A percentile compares a stretch with the other conserved stretches of the same genome.
Conservation (phyloP, 2,113 vertebrate genomes). For the Tetrax tetrax region DNA sequence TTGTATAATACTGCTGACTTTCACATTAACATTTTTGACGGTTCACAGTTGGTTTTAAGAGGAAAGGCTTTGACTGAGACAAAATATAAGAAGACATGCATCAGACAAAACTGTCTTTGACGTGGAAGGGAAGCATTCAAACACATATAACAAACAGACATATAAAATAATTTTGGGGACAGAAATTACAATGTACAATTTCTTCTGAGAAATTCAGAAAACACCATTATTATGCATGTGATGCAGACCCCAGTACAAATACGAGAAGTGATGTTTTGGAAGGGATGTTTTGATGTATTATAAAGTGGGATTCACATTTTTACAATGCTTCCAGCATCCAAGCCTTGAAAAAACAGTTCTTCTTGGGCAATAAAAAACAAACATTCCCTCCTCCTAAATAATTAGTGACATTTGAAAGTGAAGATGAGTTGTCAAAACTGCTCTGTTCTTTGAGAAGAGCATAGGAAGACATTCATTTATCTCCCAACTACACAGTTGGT, state of each 20-base stretch:
- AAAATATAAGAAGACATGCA: not conserved
- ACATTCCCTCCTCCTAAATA: constrained; percentile 34
- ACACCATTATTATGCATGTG: not conserved
- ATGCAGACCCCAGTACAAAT: not conserved
- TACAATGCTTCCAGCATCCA: not conserved
- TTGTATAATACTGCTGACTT: not conserved
- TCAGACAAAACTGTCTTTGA: not conserved
- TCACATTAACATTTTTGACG: not conserved
- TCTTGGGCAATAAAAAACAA: constrained; percentile 9
- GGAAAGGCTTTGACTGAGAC: not conserved
- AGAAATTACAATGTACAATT: not conserved
- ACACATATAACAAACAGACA: not conserved
- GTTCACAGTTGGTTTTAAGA: not conserved
- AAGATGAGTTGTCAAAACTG: constrained; percentile 20
- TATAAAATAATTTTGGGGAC: not conserved
- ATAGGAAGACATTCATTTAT: not conserved
- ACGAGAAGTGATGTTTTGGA: not conserved
- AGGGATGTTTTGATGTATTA: constrained; percentile 27
- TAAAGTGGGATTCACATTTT: constrained; percentile 8
- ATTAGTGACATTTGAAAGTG: constrained; percentile 45
- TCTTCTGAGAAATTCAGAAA: constrained; percentile 15
- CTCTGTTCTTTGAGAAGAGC: not conserved
- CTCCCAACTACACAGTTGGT: constrained; percentile 2
- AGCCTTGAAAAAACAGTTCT: constrained; percentile 8
- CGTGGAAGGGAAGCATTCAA: not conserved